Percentiles rank a stretch among this genome's conserved stretches.
These are phyloP conservation scores for Cassiopea xamachana DNA, from an alignment of 30 jellyfish, hydroid and myxozoan species.

Conservation along the genomic window DNA sequence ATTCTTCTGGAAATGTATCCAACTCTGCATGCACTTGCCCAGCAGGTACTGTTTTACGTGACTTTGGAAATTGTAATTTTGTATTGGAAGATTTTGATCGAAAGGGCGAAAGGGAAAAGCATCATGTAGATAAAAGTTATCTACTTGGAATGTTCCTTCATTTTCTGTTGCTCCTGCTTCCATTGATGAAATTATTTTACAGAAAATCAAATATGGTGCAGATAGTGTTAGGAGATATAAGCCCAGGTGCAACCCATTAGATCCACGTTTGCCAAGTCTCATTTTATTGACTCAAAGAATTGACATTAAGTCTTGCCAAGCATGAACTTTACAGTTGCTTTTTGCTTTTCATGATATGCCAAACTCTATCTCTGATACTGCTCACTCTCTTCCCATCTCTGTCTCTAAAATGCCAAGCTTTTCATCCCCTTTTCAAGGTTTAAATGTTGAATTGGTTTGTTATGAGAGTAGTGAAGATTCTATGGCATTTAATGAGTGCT, in stretches of 20 bases:
- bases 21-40: slow-evolving; percentile 49
- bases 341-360: too few relatives aligned
- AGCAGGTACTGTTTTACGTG: slow-evolving; percentile 45
- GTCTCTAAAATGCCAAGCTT: too few relatives aligned
- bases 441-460: too few relatives aligned
- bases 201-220: slow-evolving; percentile 32
- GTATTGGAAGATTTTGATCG: slow-evolving; percentile 46
- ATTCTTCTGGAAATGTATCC: slow-evolving; percentile 42
- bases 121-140: slow-evolving; percentile 40
- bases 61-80: slow-evolving; percentile 46
- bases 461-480: too few relatives aligned
- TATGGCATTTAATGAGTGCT: too few relatives aligned
- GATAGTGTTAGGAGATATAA: slow-evolving; percentile 27
- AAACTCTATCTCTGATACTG: too few relatives aligned
- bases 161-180: slow-evolving; percentile 12
- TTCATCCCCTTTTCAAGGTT: too few relatives aligned
- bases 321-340: too few relatives aligned
- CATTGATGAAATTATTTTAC: slow-evolving; percentile 32
- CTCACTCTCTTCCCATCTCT: too few relatives aligned
- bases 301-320: not conserved
- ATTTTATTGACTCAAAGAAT: not conserved
- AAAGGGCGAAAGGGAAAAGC: slow-evolving; percentile 13
- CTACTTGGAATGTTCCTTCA: slow-evolving; percentile 52
- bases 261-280: slow-evolving; percentile 25
- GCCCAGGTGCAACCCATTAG: slow-evolving; percentile 8